Conservation (phyloP, 2,113 vertebrate genomes). For the Lepus europaeus region DNA sequence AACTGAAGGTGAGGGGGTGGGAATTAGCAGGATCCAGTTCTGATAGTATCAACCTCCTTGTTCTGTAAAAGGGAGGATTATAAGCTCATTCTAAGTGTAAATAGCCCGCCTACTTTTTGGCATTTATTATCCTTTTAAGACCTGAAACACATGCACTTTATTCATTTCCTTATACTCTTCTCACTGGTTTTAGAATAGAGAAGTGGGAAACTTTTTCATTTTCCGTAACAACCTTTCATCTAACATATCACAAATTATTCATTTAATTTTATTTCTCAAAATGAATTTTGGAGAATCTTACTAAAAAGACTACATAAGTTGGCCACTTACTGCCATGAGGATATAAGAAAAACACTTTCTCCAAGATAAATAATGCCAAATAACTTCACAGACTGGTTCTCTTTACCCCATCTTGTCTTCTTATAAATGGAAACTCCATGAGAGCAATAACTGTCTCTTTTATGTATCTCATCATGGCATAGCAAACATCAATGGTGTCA, state of each 20-base stretch:
- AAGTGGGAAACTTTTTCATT: not conserved
- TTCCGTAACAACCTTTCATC: not conserved
- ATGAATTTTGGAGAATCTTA: not conserved
- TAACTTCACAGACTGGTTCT: not conserved
- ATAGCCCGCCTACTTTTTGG: not conserved
- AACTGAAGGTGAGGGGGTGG: not conserved
- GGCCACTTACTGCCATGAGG: not conserved
- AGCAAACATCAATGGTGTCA: not conserved
- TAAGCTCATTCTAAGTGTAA: not conserved
- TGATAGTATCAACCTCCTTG: not conserved
- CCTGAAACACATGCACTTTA: not conserved
- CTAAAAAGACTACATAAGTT: not conserved
- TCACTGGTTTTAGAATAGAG: not conserved
- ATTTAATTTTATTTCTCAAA: not conserved
- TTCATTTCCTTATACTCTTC: not conserved
- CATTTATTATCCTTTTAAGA: not conserved
- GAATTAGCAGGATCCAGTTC: not conserved
- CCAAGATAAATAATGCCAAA: conserved; percentile 17
- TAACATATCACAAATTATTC: not conserved
- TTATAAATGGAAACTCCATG: conserved; percentile 33
- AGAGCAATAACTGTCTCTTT: conserved; percentile 5
- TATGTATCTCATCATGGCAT: not conserved
- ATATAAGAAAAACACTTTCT: not conserved
- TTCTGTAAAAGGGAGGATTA: not conserved
- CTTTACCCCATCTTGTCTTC: conserved; percentile 2